A percentile compares a stretch with the other conserved stretches of the same genome.
Evolutionary conservation across 2,113 vertebrate genomes (phyloP).

Genomic region (Oreochromis aureus): DNA sequence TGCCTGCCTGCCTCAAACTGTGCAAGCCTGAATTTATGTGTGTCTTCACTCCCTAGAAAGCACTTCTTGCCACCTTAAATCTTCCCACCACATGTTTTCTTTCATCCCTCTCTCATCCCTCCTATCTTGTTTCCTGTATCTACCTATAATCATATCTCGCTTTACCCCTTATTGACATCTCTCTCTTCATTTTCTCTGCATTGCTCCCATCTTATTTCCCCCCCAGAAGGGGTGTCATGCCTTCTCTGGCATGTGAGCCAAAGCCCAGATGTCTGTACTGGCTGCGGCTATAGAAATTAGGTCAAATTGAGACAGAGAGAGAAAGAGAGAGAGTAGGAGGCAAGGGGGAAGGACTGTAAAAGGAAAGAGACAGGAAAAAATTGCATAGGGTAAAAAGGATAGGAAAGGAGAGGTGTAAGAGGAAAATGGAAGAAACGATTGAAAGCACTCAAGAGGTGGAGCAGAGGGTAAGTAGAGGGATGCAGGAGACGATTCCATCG

Average conservation of each 20-base stretch:
- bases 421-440: background rate
- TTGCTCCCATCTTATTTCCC: background rate
- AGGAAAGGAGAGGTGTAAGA: background rate
- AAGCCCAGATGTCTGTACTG: slow-evolving; percentile 61
- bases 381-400: background rate
- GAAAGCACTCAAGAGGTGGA: background rate
- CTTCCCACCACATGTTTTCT: background rate
- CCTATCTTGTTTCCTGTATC: background rate
- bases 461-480: background rate
- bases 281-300: slow-evolving; percentile 50
- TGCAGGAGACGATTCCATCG: background rate
- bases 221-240: slow-evolving; percentile 42
- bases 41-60: background rate
- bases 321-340: background rate
- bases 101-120: background rate
- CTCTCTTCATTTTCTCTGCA: background rate
- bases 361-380: background rate
- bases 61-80: background rate
- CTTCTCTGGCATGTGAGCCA: slow-evolving; percentile 45
- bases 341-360: background rate
- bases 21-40: background rate
- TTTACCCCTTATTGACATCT: slow-evolving; percentile 7
- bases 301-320: slow-evolving; percentile 28
- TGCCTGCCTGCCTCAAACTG: background rate
- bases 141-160: background rate